phyloP scores from a whole-genome alignment of 2,888 invertebrate genomes.

The Amphipoea oculea region DNA sequence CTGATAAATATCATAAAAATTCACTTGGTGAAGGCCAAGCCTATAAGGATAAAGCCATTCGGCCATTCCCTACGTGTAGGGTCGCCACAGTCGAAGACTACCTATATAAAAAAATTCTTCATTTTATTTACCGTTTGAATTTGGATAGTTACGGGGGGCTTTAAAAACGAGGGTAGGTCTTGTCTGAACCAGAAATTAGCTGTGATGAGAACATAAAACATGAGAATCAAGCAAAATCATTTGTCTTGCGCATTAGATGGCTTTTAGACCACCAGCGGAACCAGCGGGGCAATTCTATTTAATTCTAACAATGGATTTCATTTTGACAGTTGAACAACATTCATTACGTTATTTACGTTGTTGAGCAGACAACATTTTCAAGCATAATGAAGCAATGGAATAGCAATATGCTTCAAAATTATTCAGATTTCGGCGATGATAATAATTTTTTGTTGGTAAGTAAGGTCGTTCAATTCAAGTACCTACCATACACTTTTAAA shows the following conservation, averaged over 20 bases:
- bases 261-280: background rate
- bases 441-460: background rate
- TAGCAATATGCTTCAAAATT: background rate
- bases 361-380: background rate
- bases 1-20: constrained; percentile 62
- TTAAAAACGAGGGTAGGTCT: background rate
- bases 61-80: constrained; percentile 45
- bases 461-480: background rate
- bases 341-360: background rate
- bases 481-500: background rate
- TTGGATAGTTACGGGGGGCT: background rate
- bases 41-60: constrained; percentile 39
- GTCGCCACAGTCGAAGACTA: constrained; percentile 20
- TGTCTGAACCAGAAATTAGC: constrained; percentile 4
- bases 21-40: constrained; percentile 45
- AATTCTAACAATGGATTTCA: background rate
- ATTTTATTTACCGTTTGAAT: constrained; percentile 7
- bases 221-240: background rate
- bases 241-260: background rate
- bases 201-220: background rate
- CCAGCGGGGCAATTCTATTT: background rate
- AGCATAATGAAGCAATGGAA: background rate
- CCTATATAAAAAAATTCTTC: background rate
- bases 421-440: background rate
- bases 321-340: background rate